phyloP scores from a whole-genome alignment of 1,140 invertebrate genomes.

The Cydia pomonella region DNA sequence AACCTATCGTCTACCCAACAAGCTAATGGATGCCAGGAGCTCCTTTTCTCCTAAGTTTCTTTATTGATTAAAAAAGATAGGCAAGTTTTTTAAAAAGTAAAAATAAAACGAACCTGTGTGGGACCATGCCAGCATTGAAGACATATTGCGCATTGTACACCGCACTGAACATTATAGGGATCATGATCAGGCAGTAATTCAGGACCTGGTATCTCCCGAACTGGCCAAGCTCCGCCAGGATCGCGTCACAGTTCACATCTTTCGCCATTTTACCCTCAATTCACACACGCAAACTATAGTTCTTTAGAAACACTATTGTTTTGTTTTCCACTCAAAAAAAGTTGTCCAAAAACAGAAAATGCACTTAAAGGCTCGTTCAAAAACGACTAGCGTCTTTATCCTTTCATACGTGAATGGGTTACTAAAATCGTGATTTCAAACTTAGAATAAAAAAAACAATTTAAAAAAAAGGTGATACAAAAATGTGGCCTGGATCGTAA shows the following conservation, averaged over 20 bases:
- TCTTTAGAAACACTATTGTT: background rate
- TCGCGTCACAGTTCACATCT: slow-evolving; percentile 15
- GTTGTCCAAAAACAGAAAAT: background rate
- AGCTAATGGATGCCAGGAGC: too few relatives aligned
- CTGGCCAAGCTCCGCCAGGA: slow-evolving; percentile 41
- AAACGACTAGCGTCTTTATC: too few relatives aligned
- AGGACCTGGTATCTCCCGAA: slow-evolving; percentile 41
- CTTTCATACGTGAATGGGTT: too few relatives aligned
- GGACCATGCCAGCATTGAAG: slow-evolving; percentile 38
- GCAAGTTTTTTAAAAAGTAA: background rate
- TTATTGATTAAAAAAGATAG: too few relatives aligned
- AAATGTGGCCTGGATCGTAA: background rate
- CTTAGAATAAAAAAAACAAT: too few relatives aligned
- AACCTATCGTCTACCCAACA: too few relatives aligned
- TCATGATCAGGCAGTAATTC: slow-evolving; percentile 40
- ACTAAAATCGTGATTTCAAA: too few relatives aligned
- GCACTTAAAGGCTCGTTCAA: too few relatives aligned
- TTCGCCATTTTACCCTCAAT: slow-evolving; percentile 8
- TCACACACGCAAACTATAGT: background rate
- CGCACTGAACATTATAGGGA: slow-evolving; percentile 42
- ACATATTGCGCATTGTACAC: slow-evolving; percentile 47
- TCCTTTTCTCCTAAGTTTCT: too few relatives aligned
- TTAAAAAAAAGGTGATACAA: background rate
- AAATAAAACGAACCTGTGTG: slow-evolving; percentile 38
- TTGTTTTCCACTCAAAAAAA: background rate